Evolutionary conservation across 2,888 invertebrate species (phyloP).

Genomic region (Andrena chrysosceles): DNA sequence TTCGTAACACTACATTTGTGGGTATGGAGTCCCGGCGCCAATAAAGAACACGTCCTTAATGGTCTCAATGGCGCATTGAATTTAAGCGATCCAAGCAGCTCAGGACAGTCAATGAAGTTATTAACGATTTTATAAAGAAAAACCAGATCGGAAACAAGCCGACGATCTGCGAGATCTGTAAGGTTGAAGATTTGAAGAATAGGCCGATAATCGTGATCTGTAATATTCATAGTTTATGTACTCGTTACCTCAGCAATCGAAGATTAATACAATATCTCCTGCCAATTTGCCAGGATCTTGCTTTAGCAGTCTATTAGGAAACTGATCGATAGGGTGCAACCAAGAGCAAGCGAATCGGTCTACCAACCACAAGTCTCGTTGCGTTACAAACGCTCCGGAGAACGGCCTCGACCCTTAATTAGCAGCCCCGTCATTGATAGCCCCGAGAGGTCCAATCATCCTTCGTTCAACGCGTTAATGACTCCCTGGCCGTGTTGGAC

Average conservation of each 20-base stretch:
- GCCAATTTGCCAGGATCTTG: not conserved
- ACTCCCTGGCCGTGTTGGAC: constrained; percentile 8
- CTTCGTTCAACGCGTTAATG: constrained; percentile 20
- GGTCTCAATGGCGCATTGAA: no score
- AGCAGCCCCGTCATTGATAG: not conserved
- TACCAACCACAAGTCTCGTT: not conserved
- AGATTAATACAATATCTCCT: not conserved
- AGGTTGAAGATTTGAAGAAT: no score
- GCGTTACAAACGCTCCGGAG: not conserved
- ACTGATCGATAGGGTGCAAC: not conserved
- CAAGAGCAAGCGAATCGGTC: not conserved
- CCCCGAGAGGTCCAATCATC: not conserved
- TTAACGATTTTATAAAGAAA: no score
- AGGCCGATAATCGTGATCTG: no score
- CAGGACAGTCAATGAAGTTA: no score
- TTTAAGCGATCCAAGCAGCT: no score
- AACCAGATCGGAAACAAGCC: no score
- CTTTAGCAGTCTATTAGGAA: not conserved
- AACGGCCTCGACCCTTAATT: constrained; percentile 54
- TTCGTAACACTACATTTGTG: no score
- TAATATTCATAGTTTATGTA: no score
- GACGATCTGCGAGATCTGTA: no score
- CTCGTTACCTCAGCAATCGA: not conserved
- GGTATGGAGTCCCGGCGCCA: no score
- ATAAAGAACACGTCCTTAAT: no score